Percentiles rank a stretch among this genome's conserved stretches.
These are phyloP conservation scores for Amniataba percoides DNA, from an alignment of 2,797 vertebrate genomes.

Conservation along the genomic window DNA sequence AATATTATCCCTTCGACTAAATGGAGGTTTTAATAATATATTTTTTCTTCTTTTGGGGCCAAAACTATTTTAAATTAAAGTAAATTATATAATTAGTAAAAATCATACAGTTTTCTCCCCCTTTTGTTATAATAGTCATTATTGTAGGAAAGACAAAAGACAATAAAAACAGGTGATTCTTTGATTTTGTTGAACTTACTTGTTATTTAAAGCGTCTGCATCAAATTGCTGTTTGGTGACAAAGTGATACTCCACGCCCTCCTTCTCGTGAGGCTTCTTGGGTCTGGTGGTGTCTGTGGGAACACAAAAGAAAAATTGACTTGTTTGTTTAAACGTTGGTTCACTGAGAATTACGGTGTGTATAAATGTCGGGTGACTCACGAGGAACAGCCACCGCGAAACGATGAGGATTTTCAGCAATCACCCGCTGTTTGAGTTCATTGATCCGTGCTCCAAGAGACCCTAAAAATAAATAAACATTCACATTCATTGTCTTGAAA, in stretches of 20 bases:
- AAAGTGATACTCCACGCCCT: constrained; percentile 97
- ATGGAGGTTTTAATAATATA: no score
- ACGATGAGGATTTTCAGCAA: constrained; percentile 94
- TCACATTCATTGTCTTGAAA: background rate
- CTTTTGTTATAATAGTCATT: no score
- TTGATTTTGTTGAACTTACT: constrained; percentile 81
- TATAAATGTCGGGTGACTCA: constrained; percentile 78
- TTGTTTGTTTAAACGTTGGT: background rate
- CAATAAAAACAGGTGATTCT: no score
- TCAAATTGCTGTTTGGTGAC: constrained; percentile 95
- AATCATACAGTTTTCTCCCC: no score
- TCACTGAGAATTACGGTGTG: no score
- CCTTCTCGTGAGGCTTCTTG: constrained; percentile 94
- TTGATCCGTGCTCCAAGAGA: constrained; percentile 93
- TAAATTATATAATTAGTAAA: no score
- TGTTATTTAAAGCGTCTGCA: constrained; percentile 91
- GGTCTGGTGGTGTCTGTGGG: constrained; percentile 92
- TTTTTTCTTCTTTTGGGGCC: no score
- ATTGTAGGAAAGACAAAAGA: no score
- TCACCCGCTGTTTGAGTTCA: constrained; percentile 95
- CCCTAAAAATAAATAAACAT: constrained; percentile 77
- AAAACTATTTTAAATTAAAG: no score
- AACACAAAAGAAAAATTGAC: background rate
- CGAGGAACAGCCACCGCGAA: constrained; percentile 95
- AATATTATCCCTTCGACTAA: no score